These are phyloP conservation scores for Coremacera marginata DNA, from an alignment of 2,888 invertebrate species.

Conservation along the genomic window DNA sequence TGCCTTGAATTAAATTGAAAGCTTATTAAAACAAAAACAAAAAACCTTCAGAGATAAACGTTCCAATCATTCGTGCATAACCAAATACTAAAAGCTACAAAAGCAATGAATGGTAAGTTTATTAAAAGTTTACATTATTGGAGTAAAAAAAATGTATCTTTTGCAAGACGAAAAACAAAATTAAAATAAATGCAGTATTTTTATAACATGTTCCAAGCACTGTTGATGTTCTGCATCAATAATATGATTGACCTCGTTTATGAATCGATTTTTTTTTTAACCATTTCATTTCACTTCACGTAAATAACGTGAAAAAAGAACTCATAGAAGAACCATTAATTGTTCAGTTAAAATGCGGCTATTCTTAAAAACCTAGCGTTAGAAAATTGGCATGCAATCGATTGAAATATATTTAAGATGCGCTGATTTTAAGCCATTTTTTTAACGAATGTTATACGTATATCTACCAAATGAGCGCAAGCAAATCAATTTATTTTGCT, in stretches of 20 bases:
- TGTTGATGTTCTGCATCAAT: conserved; percentile 58
- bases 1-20: not conserved
- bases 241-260: conserved; percentile 57
- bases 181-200: no score
- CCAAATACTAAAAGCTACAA: not conserved
- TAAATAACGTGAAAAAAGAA: no score
- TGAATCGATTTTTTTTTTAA: not conserved
- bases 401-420: no score
- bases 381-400: not conserved
- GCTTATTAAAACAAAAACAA: not conserved
- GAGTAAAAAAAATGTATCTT: not conserved
- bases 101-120: not conserved
- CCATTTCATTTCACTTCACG: not conserved
- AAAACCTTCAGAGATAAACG: not conserved
- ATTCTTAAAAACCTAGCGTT: not conserved
- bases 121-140: not conserved
- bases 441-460: no score
- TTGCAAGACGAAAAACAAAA: no score
- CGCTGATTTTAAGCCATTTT: no score
- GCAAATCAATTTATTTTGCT: no score
- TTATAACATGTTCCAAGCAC: no score
- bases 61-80: conserved; percentile 21
- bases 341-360: not conserved
- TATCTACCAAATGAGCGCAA: no score
- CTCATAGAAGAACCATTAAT: not conserved